phyloP scores from a whole-genome alignment of 1,140 invertebrate species.

The Pseudomyrmex pallidus region DNA sequence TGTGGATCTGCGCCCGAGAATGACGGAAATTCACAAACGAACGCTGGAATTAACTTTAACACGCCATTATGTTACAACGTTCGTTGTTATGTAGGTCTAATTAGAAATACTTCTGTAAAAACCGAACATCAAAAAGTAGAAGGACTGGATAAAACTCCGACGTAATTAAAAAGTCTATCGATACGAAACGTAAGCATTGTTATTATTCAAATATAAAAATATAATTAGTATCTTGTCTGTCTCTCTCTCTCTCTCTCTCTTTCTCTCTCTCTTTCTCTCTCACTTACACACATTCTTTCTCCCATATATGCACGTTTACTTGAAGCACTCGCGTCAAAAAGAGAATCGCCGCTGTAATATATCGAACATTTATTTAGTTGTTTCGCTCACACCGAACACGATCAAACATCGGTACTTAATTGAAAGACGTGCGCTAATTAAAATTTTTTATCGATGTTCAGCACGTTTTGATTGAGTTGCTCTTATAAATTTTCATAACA shows the following conservation, averaged over 20 bases:
- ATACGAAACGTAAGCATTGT: constrained; percentile 42
- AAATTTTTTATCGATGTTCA: constrained; percentile 1
- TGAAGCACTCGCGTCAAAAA: constrained; percentile 33
- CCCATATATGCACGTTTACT: background rate
- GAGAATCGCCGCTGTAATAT: constrained; percentile 7
- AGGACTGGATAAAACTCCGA: background rate
- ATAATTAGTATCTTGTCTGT: constrained; percentile 32
- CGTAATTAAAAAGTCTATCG: constrained; percentile 44
- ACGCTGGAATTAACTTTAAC: background rate
- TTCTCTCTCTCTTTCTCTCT: constrained; percentile 5
- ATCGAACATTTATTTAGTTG: constrained; percentile 25
- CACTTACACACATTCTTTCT: background rate
- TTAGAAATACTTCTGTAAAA: constrained; percentile 28
- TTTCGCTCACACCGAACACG: background rate
- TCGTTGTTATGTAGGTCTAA: constrained; percentile 6
- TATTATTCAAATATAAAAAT: constrained; percentile 67
- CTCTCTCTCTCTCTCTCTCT: constrained; percentile 18
- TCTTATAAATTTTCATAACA: constrained; percentile 2
- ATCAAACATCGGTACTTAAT: constrained; percentile 14
- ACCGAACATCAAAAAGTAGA: constrained; percentile 6
- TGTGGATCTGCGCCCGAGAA: constrained; percentile 12
- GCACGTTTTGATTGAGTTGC: constrained; percentile 41
- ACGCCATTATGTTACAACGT: constrained; percentile 22
- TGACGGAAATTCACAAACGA: background rate
- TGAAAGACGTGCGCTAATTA: constrained; percentile 35